Percentiles rank a stretch among this genome's conserved stretches.
Conservation (phyloP, 2,888 invertebrate genomes). For the Pterobdella sp. region DNA sequence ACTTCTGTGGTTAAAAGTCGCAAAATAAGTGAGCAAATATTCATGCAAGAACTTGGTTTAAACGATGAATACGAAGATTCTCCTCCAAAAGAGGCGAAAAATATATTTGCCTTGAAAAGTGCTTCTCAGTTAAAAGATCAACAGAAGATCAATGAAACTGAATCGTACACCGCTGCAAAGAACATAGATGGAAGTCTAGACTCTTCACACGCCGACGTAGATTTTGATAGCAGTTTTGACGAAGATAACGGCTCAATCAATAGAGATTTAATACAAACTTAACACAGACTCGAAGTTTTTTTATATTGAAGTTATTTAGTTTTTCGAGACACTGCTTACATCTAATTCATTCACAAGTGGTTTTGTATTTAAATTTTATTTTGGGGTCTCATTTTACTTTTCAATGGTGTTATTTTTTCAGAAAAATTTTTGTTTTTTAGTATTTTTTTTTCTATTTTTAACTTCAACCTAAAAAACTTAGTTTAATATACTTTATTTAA, state of each 20-base stretch:
- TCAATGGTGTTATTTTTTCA: too few relatives aligned
- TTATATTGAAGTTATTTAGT: too few relatives aligned
- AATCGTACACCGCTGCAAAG: background rate
- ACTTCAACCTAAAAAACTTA: too few relatives aligned
- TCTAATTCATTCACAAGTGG: too few relatives aligned
- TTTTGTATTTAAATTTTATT: too few relatives aligned
- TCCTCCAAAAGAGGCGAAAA: background rate
- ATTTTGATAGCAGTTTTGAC: background rate
- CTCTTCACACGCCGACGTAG: background rate
- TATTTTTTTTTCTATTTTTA: too few relatives aligned
- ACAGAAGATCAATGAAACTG: background rate
- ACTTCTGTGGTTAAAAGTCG: conserved; percentile 35
- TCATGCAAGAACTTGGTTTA: background rate
- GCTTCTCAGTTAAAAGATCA: background rate
- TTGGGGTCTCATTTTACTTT: too few relatives aligned
- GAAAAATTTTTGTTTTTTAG: too few relatives aligned
- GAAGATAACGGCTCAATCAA: background rate
- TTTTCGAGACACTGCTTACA: too few relatives aligned
- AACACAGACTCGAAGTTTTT: too few relatives aligned
- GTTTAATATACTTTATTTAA: too few relatives aligned
- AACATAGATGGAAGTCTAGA: background rate
- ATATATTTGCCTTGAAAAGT: background rate
- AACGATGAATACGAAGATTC: background rate
- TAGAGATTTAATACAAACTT: background rate
- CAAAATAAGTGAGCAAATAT: conserved; percentile 4